Evolutionary conservation across 1,140 invertebrate species (phyloP).

Genomic region (Apis laboriosa): DNA sequence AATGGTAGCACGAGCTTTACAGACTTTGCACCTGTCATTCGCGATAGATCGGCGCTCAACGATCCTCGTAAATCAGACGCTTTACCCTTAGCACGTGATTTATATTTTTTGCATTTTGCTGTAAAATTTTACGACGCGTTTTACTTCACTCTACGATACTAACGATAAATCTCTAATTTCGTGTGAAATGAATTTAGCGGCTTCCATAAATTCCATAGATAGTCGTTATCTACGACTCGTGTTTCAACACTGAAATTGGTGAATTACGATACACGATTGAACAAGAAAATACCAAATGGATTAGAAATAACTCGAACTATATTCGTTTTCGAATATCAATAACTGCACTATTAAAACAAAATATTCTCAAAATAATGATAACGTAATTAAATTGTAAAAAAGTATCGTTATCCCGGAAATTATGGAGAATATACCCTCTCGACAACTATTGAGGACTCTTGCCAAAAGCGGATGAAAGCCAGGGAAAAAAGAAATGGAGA

Average conservation of each 20-base stretch:
- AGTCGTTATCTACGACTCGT: not conserved
- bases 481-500: too few species aligned
- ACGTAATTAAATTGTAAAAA: too few species aligned
- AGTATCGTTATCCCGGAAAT: too few species aligned
- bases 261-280: not conserved
- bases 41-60: not conserved
- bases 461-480: too few species aligned
- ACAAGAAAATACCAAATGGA: not conserved
- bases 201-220: too few species aligned
- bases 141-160: too few species aligned
- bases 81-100: constrained; percentile 2
- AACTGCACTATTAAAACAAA: not conserved
- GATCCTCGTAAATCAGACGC: not conserved
- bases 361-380: not conserved
- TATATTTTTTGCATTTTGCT: not conserved
- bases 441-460: too few species aligned
- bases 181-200: not conserved
- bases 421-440: too few species aligned
- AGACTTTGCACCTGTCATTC: constrained; percentile 5
- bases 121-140: constrained; percentile 1
- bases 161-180: not conserved
- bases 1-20: not conserved
- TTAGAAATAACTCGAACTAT: not conserved
- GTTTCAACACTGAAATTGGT: not conserved
- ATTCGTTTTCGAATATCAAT: not conserved